These are phyloP conservation scores for Cyclura pinguis DNA, from an alignment of 2,797 vertebrate species.

Conservation along the genomic window DNA sequence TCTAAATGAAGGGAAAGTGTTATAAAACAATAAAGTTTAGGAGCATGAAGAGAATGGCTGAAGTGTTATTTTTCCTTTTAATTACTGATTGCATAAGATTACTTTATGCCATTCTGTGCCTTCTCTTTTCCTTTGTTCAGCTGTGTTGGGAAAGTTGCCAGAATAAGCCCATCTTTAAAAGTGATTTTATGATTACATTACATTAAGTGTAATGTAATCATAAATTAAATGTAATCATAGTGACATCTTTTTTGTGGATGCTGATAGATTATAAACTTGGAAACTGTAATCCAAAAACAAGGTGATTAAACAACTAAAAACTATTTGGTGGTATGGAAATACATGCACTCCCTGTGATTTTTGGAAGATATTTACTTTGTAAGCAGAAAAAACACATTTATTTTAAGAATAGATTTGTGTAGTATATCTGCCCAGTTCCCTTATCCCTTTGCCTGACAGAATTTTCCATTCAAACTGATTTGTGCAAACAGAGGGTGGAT, in stretches of 20 bases:
- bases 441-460: neutral
- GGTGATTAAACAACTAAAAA: neutral
- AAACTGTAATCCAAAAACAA: neutral
- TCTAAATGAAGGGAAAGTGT: slow-evolving; percentile 62
- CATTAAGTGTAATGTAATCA: no score
- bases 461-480: neutral
- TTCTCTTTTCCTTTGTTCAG: slow-evolving; percentile 69
- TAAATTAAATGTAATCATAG: slow-evolving; percentile 25
- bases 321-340: neutral
- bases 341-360: neutral
- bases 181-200: no score
- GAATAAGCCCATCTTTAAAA: slow-evolving; percentile 57
- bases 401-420: neutral
- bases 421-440: neutral
- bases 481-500: neutral
- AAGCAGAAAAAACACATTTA: neutral
- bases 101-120: slow-evolving; percentile 71
- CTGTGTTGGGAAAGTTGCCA: slow-evolving; percentile 65
- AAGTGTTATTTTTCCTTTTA: slow-evolving; percentile 52
- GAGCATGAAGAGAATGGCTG: slow-evolving; percentile 59
- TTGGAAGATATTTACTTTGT: neutral
- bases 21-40: slow-evolving; percentile 71
- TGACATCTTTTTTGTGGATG: slow-evolving; percentile 56
- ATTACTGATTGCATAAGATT: slow-evolving; percentile 60
- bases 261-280: slow-evolving; percentile 8